Conservation (phyloP, 1,140 invertebrate species). For the Aricia agestis region DNA sequence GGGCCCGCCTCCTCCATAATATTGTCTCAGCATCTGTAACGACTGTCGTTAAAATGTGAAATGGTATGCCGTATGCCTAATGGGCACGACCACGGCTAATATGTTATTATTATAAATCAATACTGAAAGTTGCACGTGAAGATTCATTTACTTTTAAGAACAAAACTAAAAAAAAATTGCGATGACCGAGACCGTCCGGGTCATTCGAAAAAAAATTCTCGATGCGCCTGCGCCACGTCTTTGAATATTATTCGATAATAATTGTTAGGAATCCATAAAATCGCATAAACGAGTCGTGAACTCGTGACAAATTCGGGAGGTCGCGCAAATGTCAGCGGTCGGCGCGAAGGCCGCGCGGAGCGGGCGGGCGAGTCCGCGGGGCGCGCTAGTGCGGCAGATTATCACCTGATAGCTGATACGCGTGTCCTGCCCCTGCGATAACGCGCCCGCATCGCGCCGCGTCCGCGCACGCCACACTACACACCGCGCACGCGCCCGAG, state of each 20-base stretch:
- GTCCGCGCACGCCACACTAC: no score
- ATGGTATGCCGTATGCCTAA: no score
- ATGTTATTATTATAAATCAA: not conserved
- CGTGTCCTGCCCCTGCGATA: no score
- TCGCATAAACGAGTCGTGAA: not conserved
- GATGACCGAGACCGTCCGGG: not conserved
- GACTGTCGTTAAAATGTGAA: no score
- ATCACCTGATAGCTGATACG: not conserved
- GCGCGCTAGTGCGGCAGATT: not conserved
- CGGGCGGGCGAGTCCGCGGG: no score
- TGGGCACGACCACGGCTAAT: no score
- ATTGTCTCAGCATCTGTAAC: no score
- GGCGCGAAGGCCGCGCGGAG: not conserved
- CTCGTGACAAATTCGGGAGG: not conserved
- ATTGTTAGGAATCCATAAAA: conserved; percentile 3
- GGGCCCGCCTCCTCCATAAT: no score
- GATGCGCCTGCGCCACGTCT: not conserved
- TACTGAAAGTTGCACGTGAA: not conserved
- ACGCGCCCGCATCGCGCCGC: no score
- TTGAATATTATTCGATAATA: not conserved
- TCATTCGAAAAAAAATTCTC: not conserved
- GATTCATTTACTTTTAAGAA: not conserved
- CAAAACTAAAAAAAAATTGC: not conserved
- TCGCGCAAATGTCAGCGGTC: not conserved
- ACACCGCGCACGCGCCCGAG: not conserved